Evolutionary conservation across 2,797 vertebrate genomes (phyloP), one percentile per base, ranked within the genome.

Genomic region (Cynopterus sphinx): DNA sequence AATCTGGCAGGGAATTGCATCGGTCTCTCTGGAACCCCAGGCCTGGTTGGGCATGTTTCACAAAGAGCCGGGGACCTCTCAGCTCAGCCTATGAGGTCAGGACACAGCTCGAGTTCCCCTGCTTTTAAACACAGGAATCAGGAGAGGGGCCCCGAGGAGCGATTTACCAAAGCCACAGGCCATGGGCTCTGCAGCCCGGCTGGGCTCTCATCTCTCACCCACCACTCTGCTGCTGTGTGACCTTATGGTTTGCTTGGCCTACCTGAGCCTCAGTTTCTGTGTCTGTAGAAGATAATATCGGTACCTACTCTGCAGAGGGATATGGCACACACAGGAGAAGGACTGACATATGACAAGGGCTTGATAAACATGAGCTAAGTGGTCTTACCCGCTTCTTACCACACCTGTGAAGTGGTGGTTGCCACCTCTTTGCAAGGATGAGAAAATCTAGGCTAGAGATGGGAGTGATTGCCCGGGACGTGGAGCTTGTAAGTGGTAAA

Each of bases 251-350:
- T 61, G 51, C 41, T 36, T 12, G 28, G 87, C 43, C n/a, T 33
- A 2, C 11, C 17, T 26, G 36, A 67, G 46, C 63, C 87, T 90
- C 90, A 43, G 73, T 82, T 55, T 96, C 41, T 77, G 21, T 41
- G 19, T 88, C 22, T 68, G 26, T 61, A 53, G 90, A 92, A n/a
- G 43, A 7, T 53, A 49, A 57, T 41, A 11, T 39, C 19, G 36
- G 83, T 8, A 19, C 16, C 17, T 19, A 5, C 5, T 33, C 63
- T 0, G 0, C 8, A 75, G 59, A 41, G 53, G 36, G 5, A 3
- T n/a, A 57, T 13, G 36, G 16, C 31, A 1, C 4, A 43, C 19
- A 6, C 3, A n/a, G 43, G 33, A 8, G 15, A 74, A 57, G 22
- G 63, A 43, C 77, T 63, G 59, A 21, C 10, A 16, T 13, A 12